A percentile compares a stretch with the other conserved stretches of the same genome.
phyloP scores from a whole-genome alignment of 2,797 vertebrate genomes.

The Serranus cabrilla region DNA sequence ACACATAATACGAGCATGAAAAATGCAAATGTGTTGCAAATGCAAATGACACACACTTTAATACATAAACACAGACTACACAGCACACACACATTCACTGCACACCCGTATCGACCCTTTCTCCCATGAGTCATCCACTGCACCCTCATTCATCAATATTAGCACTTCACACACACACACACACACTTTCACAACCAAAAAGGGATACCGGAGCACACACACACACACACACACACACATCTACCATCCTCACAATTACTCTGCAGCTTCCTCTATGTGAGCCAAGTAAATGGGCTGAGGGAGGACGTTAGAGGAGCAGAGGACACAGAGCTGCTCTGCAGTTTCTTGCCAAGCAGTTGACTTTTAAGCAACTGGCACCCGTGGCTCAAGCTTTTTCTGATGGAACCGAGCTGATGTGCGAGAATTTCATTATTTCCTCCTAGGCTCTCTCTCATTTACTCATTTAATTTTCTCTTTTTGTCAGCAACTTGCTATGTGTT shows the following conservation, averaged over 20 bases:
- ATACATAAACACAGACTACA: slow-evolving; percentile 29
- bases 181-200: slow-evolving; percentile 14
- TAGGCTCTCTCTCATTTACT: slow-evolving; percentile 42
- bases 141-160: slow-evolving; percentile 80
- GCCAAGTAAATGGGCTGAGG: slow-evolving; percentile 56
- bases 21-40: slow-evolving; percentile 45
- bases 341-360: slow-evolving; percentile 64
- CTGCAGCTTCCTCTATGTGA: slow-evolving; percentile 43
- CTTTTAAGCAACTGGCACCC: slow-evolving; percentile 55
- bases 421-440: slow-evolving; percentile 69
- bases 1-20: background rate
- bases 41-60: slow-evolving; percentile 31
- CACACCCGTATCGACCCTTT: slow-evolving; percentile 58
- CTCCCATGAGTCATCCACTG: slow-evolving; percentile 69
- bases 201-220: background rate
- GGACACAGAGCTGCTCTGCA: slow-evolving; percentile 45
- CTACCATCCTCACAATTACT: slow-evolving; percentile 64
- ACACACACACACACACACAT: slow-evolving; percentile 26
- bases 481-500: slow-evolving; percentile 60
- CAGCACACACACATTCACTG: background rate
- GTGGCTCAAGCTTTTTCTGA: slow-evolving; percentile 42
- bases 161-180: slow-evolving; percentile 42
- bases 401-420: slow-evolving; percentile 58
- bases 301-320: slow-evolving; percentile 55
- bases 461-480: slow-evolving; percentile 66